A percentile compares a stretch with the other conserved stretches of the same genome.
phyloP scores from a whole-genome alignment of 2,113 vertebrate species.

The Pseudolaguvia tuberculata region DNA sequence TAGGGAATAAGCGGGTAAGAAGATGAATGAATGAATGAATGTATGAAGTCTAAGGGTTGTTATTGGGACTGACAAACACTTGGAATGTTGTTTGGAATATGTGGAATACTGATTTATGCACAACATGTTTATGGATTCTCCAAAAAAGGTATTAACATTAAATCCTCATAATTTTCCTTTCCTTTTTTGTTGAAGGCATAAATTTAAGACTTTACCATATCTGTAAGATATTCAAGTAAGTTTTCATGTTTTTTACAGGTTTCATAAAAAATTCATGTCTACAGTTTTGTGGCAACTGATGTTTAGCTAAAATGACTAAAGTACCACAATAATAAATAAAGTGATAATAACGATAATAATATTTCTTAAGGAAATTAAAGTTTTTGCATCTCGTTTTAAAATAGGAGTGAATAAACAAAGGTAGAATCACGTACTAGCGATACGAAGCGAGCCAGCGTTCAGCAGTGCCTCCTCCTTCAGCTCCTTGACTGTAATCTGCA shows the following conservation, averaged over 20 bases:
- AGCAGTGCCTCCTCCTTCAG: slow-evolving; percentile 70
- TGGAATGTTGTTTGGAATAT: too few relatives aligned
- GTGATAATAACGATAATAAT: background rate
- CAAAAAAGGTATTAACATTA: background rate
- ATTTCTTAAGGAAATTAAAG: background rate
- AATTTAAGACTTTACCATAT: background rate
- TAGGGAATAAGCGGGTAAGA: too few relatives aligned
- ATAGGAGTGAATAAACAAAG: background rate
- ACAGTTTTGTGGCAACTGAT: background rate
- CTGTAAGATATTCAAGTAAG: background rate
- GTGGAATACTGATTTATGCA: background rate
- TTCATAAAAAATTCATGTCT: background rate
- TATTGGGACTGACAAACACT: too few relatives aligned
- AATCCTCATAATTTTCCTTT: background rate
- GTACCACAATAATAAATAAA: background rate
- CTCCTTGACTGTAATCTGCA: slow-evolving; percentile 72
- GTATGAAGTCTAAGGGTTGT: background rate
- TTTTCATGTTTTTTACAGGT: background rate
- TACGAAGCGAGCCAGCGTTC: slow-evolving; percentile 73
- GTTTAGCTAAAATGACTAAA: background rate
- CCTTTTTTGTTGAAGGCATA: background rate
- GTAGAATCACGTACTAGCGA: slow-evolving; percentile 69
- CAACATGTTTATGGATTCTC: background rate
- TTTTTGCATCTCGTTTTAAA: too few relatives aligned
- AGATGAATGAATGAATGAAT: too few relatives aligned